Percentiles rank a stretch among this genome's conserved stretches.
These are phyloP conservation scores for Abrostola triplasia DNA, from an alignment of 2,888 invertebrate species.

Conservation along the genomic window DNA sequence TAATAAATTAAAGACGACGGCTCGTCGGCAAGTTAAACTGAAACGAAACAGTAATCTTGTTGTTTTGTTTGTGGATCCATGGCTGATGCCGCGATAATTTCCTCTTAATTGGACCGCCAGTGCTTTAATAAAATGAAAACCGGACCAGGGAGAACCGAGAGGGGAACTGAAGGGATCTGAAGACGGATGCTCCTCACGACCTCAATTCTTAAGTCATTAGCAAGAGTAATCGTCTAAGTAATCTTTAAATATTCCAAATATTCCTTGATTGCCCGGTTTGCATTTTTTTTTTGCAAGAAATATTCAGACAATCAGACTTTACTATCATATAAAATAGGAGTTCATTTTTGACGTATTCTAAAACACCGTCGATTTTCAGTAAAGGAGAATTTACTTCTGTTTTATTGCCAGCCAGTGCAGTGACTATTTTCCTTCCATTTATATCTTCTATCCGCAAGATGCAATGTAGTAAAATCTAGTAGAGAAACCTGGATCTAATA, in stretches of 20 bases:
- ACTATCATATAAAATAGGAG: too few species aligned
- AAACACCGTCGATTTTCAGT: too few species aligned
- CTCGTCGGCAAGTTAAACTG: constrained; percentile 29
- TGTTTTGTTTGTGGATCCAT: constrained; percentile 36
- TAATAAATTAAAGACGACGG: constrained; percentile 41
- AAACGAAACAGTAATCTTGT: constrained; percentile 50
- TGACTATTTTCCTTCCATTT: too few species aligned
- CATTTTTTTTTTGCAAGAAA: background rate
- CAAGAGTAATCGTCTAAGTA: constrained; percentile 65
- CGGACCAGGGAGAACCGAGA: constrained; percentile 25
- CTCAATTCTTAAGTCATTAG: constrained; percentile 65
- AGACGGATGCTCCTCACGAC: constrained; percentile 52
- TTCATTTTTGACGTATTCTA: too few species aligned
- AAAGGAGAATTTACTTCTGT: too few species aligned
- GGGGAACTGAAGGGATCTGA: constrained; percentile 16
- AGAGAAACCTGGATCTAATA: too few species aligned
- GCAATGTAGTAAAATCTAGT: too few species aligned
- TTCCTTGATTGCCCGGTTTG: background rate
- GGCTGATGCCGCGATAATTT: constrained; percentile 52
- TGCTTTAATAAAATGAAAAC: constrained; percentile 61
- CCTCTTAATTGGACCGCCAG: constrained; percentile 51
- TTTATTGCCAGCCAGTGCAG: too few species aligned
- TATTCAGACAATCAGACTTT: too few species aligned
- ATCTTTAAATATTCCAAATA: constrained; percentile 10
- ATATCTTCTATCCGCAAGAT: too few species aligned